phyloP scores from a whole-genome alignment of 53 echinoderm and acorn worm genomes.

The Stichopus horrens region DNA sequence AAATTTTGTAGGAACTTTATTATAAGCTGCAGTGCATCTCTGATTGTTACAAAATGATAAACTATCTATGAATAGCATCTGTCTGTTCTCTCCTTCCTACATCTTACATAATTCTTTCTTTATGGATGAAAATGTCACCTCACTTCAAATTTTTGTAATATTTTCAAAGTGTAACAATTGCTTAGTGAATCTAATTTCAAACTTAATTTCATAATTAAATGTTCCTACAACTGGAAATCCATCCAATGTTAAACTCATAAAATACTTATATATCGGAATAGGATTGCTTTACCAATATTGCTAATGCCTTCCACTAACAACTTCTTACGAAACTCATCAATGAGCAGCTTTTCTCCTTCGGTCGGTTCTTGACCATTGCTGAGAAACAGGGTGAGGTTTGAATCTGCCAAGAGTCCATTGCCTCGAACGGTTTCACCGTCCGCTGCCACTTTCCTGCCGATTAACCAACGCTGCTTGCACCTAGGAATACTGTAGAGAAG shows the following conservation, averaged over 20 bases:
- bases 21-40: too few relatives aligned
- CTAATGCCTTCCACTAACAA: conserved; percentile 19
- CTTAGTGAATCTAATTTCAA: too few relatives aligned
- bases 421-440: conserved; percentile 2
- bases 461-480: conserved; percentile 14
- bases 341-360: not conserved
- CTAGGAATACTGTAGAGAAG: conserved; percentile 15
- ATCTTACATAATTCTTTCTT: too few relatives aligned
- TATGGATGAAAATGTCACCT: too few relatives aligned
- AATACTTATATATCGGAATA: not conserved
- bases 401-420: not conserved
- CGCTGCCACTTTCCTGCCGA: conserved; percentile 11
- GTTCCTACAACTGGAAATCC: too few relatives aligned
- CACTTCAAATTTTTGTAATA: too few relatives aligned
- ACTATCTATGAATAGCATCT: too few relatives aligned
- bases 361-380: not conserved
- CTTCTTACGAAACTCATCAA: not conserved
- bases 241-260: not conserved
- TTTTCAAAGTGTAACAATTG: too few relatives aligned
- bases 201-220: too few relatives aligned
- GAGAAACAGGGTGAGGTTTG: not conserved
- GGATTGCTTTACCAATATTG: not conserved
- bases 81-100: too few relatives aligned
- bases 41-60: too few relatives aligned
- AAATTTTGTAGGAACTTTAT: too few relatives aligned